These are phyloP conservation scores for Criorhina ranunculi DNA, from an alignment of 2,888 invertebrate genomes.

Conservation along the genomic window DNA sequence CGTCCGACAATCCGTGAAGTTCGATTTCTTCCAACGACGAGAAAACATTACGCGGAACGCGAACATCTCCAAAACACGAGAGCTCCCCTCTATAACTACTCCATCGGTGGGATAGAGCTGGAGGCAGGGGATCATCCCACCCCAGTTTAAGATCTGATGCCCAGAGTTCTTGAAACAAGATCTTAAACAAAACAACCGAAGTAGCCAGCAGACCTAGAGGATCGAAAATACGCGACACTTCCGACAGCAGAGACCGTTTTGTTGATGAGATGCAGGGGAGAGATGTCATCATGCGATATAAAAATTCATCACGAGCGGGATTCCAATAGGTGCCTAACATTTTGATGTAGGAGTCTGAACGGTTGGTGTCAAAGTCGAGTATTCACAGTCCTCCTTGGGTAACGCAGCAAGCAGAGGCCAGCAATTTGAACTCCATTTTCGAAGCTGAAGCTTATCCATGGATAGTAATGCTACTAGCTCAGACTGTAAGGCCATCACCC, in stretches of 20 bases:
- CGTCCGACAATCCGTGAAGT: neutral
- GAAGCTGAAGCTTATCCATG: neutral
- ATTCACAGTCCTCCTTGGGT: neutral
- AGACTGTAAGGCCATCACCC: too few relatives aligned
- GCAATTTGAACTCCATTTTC: slow-evolving; percentile 7
- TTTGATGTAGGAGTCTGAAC: neutral
- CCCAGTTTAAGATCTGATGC: slow-evolving; percentile 11
- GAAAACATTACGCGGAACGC: neutral
- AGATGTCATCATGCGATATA: neutral
- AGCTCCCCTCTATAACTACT: neutral
- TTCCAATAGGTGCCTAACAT: slow-evolving; percentile 12
- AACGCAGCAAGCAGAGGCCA: neutral
- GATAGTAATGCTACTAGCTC: too few relatives aligned
- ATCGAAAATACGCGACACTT: slow-evolving; percentile 57
- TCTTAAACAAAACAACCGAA: slow-evolving; percentile 58
- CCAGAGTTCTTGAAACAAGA: slow-evolving; percentile 69
- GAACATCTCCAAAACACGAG: neutral
- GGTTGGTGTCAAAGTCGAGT: slow-evolving; percentile 7
- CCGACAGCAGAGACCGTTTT: slow-evolving; percentile 7
- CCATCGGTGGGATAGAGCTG: neutral
- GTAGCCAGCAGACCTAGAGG: slow-evolving; percentile 62
- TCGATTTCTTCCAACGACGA: neutral
- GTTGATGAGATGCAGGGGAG: neutral
- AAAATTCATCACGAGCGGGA: neutral
- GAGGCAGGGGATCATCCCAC: slow-evolving; percentile 56